Evolutionary conservation across 2,888 invertebrate genomes (phyloP).

Genomic region (Smittia sp.): DNA sequence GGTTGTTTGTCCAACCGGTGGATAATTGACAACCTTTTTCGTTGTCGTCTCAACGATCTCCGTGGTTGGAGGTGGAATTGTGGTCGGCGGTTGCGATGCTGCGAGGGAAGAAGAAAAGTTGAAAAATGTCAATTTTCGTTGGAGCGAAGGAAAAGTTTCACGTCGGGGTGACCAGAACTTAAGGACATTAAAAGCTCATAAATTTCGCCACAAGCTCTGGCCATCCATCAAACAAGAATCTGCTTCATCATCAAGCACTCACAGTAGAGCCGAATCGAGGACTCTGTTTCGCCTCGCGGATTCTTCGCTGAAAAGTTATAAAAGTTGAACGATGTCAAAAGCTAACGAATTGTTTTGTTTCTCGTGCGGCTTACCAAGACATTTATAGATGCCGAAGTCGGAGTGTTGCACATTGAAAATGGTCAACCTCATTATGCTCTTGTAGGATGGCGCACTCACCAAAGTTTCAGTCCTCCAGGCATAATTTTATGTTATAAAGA

Average conservation of each 20-base stretch:
- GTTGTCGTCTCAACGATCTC: slow-evolving; percentile 14
- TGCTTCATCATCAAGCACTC: slow-evolving; percentile 54
- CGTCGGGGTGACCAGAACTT: not conserved
- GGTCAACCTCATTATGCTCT: slow-evolving; percentile 82
- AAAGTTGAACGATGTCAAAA: slow-evolving; percentile 5
- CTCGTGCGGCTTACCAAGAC: slow-evolving; percentile 50
- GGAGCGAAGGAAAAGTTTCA: not conserved
- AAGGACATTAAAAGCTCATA: not conserved
- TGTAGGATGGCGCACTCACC: slow-evolving; percentile 69
- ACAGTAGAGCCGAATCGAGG: slow-evolving; percentile 85
- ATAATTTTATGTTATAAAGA: slow-evolving; percentile 5
- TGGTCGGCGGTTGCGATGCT: slow-evolving; percentile 38
- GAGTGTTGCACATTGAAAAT: slow-evolving; percentile 72
- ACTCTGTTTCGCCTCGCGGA: slow-evolving; percentile 85
- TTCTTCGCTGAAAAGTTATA: slow-evolving; percentile 64
- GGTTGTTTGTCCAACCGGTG: slow-evolving; percentile 30
- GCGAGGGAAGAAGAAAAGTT: not conserved
- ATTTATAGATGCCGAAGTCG: slow-evolving; percentile 86
- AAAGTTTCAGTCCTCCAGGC: slow-evolving; percentile 60
- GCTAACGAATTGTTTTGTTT: not conserved
- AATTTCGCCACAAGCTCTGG: not conserved
- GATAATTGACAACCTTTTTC: slow-evolving; percentile 18
- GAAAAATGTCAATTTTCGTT: not conserved
- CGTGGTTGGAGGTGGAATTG: slow-evolving; percentile 26
- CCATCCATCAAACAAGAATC: not conserved